phyloP scores from a whole-genome alignment of 2,113 vertebrate genomes.

The Aegypius monachus region DNA sequence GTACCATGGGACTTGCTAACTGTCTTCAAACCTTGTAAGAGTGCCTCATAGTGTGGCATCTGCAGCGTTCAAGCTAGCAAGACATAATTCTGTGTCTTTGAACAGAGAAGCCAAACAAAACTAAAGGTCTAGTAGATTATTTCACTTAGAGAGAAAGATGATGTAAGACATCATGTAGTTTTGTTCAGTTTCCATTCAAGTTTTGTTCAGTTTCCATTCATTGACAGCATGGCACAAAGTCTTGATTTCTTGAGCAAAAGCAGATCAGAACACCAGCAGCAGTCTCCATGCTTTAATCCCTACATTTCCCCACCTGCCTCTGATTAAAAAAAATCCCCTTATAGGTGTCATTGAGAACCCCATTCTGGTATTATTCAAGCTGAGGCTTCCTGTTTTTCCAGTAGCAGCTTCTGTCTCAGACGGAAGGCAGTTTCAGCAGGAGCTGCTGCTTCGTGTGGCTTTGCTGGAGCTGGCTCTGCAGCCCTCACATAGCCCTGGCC shows the following conservation, averaged over 20 bases:
- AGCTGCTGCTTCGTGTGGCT: accelerated
- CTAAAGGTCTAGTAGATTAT: not conserved
- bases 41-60: not conserved
- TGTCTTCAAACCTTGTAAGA: not conserved
- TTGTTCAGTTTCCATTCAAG: not conserved
- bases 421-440: not conserved
- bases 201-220: not conserved
- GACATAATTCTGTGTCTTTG: not conserved
- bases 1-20: not conserved
- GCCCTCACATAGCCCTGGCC: accelerated
- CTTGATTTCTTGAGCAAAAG: not conserved
- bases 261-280: not conserved
- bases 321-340: not conserved
- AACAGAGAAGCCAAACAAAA: not conserved
- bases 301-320: not conserved
- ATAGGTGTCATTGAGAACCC: not conserved
- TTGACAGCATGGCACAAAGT: not conserved
- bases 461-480: not conserved
- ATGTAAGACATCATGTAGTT: not conserved
- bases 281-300: not conserved
- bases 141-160: not conserved
- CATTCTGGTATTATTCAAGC: not conserved
- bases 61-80: too few relatives aligned
- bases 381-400: not conserved
- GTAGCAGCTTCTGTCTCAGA: too few relatives aligned